Base-by-base conservation (phyloP, 2,797 vertebrate species). In the Amphiprion clarkii region DNA sequence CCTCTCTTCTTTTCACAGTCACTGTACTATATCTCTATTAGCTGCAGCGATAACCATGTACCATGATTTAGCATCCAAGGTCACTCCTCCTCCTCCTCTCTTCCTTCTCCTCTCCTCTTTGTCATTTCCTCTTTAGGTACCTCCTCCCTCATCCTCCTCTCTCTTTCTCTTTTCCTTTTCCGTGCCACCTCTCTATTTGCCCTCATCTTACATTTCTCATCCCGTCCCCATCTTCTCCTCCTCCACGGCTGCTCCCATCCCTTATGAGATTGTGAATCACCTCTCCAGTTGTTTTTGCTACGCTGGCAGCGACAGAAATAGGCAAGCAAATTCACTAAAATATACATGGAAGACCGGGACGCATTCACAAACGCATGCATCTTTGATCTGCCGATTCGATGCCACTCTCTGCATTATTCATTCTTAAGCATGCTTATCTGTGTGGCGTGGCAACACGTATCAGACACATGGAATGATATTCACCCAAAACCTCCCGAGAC, bases 1-100 rank as follows among this genome's bases (percentile, higher is more conserved):
- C 70, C 67, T 67, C 67, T 75, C 67, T 71, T n/a, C 63, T 63
- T 58, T 73, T 61, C 23, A 7, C 76, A 52, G 57, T 75, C 66
- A 68, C 68, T 71, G 66, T 67, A 58, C 83, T 89, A 73, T 27
- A 74, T 92, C 87, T 93, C 86, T 83, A 89, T 94, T 90, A 93
- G 88, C 78, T 74, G 36, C 67, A 72, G 86, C 79, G 83, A 76
- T 88, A 88, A 86, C 87, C 54, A 36, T 72, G 77, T 79, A 76
- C 86, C 76, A 58, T 81, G 88, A 84, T 88, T 87, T 85, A 86
- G 76, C 84, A 78, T 67, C 86, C 87, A 92, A 93, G 92, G 92
- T 93, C 90, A 88, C 76, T 77, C 68, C 52, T 71, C 39, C 52
- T 71, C 39, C 56, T 82, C 64, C 64, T 23, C 29, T 58, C 55